Base-by-base conservation (phyloP, 2,797 vertebrate genomes). In the Spondyliosoma cantharus region DNA sequence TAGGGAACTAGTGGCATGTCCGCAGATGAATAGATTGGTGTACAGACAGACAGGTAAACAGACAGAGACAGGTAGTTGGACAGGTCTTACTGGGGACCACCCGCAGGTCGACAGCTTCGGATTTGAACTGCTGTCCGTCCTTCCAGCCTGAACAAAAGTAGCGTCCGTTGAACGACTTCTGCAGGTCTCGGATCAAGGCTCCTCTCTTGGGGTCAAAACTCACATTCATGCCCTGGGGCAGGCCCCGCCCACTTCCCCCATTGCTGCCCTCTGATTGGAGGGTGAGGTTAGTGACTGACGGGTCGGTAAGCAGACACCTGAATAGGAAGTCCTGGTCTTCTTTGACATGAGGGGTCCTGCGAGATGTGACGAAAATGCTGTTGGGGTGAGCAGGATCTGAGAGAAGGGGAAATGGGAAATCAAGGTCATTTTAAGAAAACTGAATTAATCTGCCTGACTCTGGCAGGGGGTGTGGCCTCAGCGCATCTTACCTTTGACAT, bases 291-390 rank as follows among this genome's bases (percentile, higher is more conserved):
- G 90, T 90, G 65, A 93, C 72, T 0, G 93, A 87, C 0, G 96
- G 96, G 85, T 96, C 93, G 0, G 96, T 97, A 84, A 97, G 84
- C 66, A 96, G 82, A 67, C 98, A 99, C 20, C 87, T 94, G 29
- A 97, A 46, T 56, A 95, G 76, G 5, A 90, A 94, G 1, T 96
- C 82, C 0, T 85, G 53, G 0, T 94, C 96, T 81, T 95, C 93
- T 1, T 48, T 68, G 37, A 70, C 0, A 0, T 0, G 0, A 13
- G 32, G 1, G 1, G 0, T 0, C 0, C 0, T 1, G 1, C 25
- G 58, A 12, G 85, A 59, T 0, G 76, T 86, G 24, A 91, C 85
- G 1, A 95, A 95, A 17, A 88, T 52, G 0, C 46, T 85, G 17
- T 12, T 43, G 1, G 76, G 29, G 60, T 87, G 20, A 27, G 65